Evolutionary conservation across 2,113 vertebrate genomes (phyloP).

Genomic region (Syngnathus scovelli): DNA sequence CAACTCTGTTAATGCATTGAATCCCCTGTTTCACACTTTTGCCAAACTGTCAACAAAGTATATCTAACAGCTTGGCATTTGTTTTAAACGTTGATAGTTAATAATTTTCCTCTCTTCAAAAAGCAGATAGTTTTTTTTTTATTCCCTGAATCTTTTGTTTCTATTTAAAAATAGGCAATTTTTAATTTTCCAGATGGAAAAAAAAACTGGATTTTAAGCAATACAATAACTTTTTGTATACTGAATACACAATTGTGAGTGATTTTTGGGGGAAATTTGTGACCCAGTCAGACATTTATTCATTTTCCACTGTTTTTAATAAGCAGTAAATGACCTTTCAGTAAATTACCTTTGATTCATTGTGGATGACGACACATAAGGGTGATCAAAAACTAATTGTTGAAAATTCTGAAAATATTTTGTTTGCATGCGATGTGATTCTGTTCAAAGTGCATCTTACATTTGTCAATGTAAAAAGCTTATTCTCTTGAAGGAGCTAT

Average conservation of each 20-base stretch:
- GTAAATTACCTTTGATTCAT: neutral
- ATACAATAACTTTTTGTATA: neutral
- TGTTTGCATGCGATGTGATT: no score
- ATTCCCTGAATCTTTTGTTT: neutral
- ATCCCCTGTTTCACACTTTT: slow-evolving; percentile 57
- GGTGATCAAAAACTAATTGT: neutral
- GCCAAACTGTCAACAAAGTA: slow-evolving; percentile 33
- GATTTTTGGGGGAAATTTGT: neutral
- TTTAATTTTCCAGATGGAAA: neutral
- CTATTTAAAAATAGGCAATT: neutral
- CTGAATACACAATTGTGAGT: neutral
- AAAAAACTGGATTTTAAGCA: neutral
- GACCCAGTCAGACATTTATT: no score
- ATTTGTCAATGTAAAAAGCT: no score
- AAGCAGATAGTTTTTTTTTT: neutral
- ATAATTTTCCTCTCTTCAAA: neutral
- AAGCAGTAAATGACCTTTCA: neutral
- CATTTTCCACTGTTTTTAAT: neutral
- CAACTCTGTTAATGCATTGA: slow-evolving; percentile 52
- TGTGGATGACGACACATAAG: neutral
- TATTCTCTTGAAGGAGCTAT: neutral
- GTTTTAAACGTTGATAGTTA: neutral
- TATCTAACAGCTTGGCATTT: slow-evolving; percentile 31
- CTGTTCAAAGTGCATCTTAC: no score
- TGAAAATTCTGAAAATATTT: no score